Percentiles rank a stretch among this genome's conserved stretches.
These are phyloP conservation scores for Erannis defoliaria DNA, from an alignment of 2,888 invertebrate genomes.

Conservation along the genomic window DNA sequence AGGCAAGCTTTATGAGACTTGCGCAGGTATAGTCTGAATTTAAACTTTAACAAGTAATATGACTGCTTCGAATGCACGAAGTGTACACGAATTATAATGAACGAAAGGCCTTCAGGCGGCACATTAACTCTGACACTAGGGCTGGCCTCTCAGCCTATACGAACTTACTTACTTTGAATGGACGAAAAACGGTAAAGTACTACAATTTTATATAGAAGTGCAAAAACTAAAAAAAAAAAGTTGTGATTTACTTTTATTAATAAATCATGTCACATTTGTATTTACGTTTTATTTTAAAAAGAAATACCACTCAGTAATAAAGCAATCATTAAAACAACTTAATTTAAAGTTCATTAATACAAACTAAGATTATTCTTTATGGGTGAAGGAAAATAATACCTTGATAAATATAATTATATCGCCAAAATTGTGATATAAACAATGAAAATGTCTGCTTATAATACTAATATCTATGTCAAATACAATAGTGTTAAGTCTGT, in stretches of 20 bases:
- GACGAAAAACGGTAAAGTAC: too few species aligned
- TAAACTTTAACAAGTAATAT: too few species aligned
- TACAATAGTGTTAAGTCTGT: conserved; percentile 20
- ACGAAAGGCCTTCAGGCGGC: too few species aligned
- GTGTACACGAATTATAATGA: too few species aligned
- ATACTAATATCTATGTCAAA: conserved; percentile 33
- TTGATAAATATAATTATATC: conserved; percentile 45
- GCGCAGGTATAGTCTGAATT: too few species aligned
- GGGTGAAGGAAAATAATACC: conserved; percentile 51
- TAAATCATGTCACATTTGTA: conserved; percentile 3
- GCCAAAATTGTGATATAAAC: conserved; percentile 64
- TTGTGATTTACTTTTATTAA: not conserved
- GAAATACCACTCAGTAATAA: conserved; percentile 46
- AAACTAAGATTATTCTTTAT: conserved; percentile 36
- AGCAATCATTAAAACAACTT: conserved; percentile 30
- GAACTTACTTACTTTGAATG: too few species aligned
- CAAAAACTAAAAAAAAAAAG: not conserved
- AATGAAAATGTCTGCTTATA: conserved; percentile 13
- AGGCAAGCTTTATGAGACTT: too few species aligned
- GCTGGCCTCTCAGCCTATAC: too few species aligned
- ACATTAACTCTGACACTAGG: too few species aligned
- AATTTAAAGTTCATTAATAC: conserved; percentile 36
- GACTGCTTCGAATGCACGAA: too few species aligned
- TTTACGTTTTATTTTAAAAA: conserved; percentile 31
- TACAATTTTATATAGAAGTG: too few species aligned